A percentile compares a stretch with the other conserved stretches of the same genome.
Conservation (phyloP, 2,113 vertebrate genomes). For the Cyphomyrus plagiostoma region DNA sequence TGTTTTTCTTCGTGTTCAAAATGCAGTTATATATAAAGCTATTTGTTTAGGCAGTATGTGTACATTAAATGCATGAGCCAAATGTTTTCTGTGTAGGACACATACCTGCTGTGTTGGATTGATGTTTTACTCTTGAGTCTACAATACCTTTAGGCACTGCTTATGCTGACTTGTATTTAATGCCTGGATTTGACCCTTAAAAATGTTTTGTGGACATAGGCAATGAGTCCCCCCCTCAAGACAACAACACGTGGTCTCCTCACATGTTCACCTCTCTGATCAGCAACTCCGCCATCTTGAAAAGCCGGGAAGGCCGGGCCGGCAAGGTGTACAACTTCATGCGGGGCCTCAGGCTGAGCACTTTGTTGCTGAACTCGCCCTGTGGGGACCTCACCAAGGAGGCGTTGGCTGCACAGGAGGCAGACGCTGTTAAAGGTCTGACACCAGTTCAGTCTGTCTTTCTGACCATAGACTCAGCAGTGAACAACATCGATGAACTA, state of each 20-base stretch:
- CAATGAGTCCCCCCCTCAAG: constrained; percentile 57
- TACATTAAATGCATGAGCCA: not conserved
- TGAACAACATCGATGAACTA: not conserved
- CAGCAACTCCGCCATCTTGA: constrained; percentile 82
- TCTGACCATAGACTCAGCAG: not conserved
- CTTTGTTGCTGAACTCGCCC: constrained; percentile 69
- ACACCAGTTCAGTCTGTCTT: not conserved
- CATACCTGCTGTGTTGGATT: not conserved
- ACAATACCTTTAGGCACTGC: not conserved
- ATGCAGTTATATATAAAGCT: not conserved
- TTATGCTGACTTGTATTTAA: not conserved
- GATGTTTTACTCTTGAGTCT: not conserved
- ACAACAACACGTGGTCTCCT: constrained; percentile 84
- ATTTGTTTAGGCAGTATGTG: not conserved
- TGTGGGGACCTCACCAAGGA: constrained; percentile 46
- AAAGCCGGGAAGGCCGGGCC: constrained; percentile 87
- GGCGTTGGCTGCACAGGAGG: constrained; percentile 71
- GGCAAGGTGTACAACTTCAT: constrained; percentile 99
- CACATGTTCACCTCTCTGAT: constrained; percentile 85
- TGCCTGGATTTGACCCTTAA: not conserved
- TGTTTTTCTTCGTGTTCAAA: not conserved
- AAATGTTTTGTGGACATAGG: constrained; percentile 33
- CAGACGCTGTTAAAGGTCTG: constrained; percentile 78
- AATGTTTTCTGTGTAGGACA: not conserved
- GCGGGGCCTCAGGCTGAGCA: constrained; percentile 87